These are phyloP conservation scores for Noctilio leporinus DNA, from an alignment of 2,113 vertebrate genomes.

Conservation along the genomic window DNA sequence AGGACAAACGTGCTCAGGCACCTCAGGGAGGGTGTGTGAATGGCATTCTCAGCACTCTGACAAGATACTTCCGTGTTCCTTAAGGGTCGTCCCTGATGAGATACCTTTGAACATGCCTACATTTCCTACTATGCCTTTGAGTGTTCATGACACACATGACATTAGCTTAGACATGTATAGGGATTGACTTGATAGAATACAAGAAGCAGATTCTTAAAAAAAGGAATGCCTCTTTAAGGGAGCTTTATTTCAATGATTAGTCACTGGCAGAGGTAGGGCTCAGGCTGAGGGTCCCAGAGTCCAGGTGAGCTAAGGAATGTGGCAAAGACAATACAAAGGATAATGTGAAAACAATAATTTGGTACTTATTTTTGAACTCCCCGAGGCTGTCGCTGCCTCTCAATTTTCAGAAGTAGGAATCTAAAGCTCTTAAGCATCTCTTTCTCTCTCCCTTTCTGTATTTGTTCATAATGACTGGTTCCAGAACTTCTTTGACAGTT, in stretches of 20 bases:
- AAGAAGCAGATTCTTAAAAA: background rate
- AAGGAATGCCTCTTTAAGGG: background rate
- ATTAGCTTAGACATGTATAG: background rate
- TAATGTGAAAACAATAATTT: background rate
- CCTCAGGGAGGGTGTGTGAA: background rate
- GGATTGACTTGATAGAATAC: background rate
- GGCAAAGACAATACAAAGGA: background rate
- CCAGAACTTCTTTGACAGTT: background rate
- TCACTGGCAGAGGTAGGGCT: background rate
- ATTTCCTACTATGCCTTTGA: background rate
- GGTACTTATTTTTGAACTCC: background rate
- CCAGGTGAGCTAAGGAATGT: background rate
- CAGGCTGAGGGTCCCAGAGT: background rate
- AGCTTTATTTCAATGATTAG: background rate
- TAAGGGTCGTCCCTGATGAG: background rate
- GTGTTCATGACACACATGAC: background rate
- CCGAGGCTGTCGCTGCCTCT: background rate
- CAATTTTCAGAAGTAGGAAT: background rate
- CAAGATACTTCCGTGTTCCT: background rate
- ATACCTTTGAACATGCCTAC: background rate
- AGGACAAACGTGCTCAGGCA: constrained; percentile 54
- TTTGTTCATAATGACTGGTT: background rate
- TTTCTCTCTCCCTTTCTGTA: background rate
- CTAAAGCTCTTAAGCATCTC: background rate
- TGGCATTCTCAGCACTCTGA: background rate